Base-by-base conservation (phyloP, 2,797 vertebrate species). In the Cyprinodon diabolis region DNA sequence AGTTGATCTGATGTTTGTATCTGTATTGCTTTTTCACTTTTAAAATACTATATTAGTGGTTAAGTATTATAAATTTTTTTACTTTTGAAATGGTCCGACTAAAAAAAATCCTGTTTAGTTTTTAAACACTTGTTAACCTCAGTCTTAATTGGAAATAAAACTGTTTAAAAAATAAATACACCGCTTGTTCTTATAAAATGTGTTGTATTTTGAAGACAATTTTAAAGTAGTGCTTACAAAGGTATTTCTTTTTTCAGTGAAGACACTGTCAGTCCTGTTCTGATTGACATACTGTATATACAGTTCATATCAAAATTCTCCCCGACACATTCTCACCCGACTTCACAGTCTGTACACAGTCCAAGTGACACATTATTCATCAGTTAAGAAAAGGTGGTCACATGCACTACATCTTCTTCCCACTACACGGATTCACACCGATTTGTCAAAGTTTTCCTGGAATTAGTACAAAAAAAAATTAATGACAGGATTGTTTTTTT, bases 191-290 rank as follows among this genome's bases (percentile, higher is more conserved):
- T 87, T 89, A 77, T 72, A 81, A 94, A 92, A 89, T 88, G 89
- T 89, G 90, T 96, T 96, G 95, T 96, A 96, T 96, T 97, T 95
- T 96, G 94, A 95, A 95, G 96, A 98, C 96, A 94, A n/a, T 58
- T 70, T 57, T 48, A 15, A 58, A 95, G 95, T 95, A 95, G 94
- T 96, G 92, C 95, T 96, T 96, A 96, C 96, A 96, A 98, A 97
- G 95, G 89, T 93, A 87, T 94, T 94, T 87, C 81, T 90, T 75
- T 80, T 93, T 95, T 91, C 88, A 91, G 94, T 95, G 95, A 95
- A 94, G 94, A 97, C 95, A 95, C 90, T 92, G 94, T 95, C 87
- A 69, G 90, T 94, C 96, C 96, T 87, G 88, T 92, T 93, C 91
- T 90, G 88, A 90, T 87, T 90, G 91, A 94, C 90, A 93, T 92